phyloP scores from a whole-genome alignment of 2,888 invertebrate genomes.

The Erannis defoliaria region DNA sequence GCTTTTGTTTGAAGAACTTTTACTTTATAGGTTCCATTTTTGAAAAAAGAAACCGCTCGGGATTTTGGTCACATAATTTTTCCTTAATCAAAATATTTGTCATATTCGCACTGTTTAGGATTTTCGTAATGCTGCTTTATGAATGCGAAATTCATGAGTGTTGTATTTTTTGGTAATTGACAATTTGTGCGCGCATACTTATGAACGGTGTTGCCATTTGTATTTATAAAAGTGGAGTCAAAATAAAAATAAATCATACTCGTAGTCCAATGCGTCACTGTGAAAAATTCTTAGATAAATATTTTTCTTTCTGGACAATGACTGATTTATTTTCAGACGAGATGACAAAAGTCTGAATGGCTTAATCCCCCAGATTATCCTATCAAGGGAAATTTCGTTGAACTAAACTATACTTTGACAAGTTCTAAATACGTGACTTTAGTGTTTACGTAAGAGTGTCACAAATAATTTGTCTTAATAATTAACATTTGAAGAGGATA shows the following conservation, averaged over 20 bases:
- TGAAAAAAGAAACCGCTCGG: constrained; percentile 25
- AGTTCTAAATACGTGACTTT: constrained; percentile 67
- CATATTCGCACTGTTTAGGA: constrained; percentile 29
- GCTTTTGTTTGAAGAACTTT: constrained; percentile 65
- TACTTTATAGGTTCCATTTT: constrained; percentile 40
- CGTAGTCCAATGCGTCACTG: constrained; percentile 26
- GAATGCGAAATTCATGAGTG: constrained; percentile 22
- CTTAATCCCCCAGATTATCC: constrained; percentile 75
- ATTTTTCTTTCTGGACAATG: constrained; percentile 64
- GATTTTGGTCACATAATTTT: constrained; percentile 40
- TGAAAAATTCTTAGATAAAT: constrained; percentile 49
- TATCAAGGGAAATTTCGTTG: constrained; percentile 71
- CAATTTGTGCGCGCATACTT: constrained; percentile 22
- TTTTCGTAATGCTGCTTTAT: constrained; percentile 35
- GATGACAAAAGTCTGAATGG: constrained; percentile 62
- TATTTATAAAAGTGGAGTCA: constrained; percentile 29
- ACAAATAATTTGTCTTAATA: constrained; percentile 53
- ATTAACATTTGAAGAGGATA: constrained; percentile 39
- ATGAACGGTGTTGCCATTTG: constrained; percentile 11
- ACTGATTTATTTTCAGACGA: constrained; percentile 62
- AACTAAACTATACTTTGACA: constrained; percentile 66
- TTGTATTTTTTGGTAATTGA: constrained; percentile 29
- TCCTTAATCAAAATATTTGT: constrained; percentile 47
- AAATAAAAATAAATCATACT: constrained; percentile 38
- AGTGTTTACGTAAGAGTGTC: constrained; percentile 71